phyloP scores from a whole-genome alignment of 2,797 vertebrate genomes.

The Scolopax bukidnonensis region DNA sequence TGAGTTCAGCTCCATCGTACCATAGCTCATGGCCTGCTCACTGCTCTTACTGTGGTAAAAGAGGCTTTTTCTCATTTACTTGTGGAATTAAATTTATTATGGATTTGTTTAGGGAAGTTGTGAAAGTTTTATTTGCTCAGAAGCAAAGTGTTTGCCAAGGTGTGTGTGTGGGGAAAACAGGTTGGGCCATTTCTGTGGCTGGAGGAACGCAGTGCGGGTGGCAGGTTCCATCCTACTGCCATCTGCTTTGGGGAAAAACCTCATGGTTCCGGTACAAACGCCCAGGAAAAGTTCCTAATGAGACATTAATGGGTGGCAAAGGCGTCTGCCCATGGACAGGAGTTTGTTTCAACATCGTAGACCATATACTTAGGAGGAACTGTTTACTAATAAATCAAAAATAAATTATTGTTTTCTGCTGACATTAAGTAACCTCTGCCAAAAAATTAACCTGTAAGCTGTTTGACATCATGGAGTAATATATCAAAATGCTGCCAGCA shows the following conservation, averaged over 20 bases:
- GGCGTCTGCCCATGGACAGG: background rate
- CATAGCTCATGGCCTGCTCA: conserved; percentile 52
- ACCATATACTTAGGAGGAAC: background rate
- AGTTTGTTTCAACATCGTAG: background rate
- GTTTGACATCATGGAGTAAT: conserved; percentile 56
- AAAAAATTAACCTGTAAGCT: conserved; percentile 76
- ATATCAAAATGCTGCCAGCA: conserved; percentile 65
- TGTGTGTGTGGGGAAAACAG: background rate
- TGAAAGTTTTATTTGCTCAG: background rate
- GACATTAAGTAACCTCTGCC: conserved; percentile 65
- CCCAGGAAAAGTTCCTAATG: background rate
- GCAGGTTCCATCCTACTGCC: background rate
- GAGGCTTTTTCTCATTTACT: conserved; percentile 23
- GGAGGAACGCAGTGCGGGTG: accelerated
- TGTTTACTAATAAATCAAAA: conserved; percentile 38
- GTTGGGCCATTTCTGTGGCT: accelerated
- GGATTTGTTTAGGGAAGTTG: conserved; percentile 51
- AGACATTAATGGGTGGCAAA: background rate
- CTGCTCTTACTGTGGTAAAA: conserved; percentile 2
- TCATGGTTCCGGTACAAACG: background rate
- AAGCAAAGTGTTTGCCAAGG: conserved; percentile 4
- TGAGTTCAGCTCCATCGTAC: conserved; percentile 46
- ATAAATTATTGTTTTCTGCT: conserved; percentile 60
- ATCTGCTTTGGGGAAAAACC: background rate
- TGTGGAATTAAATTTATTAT: accelerated